Evolutionary conservation across 2,113 vertebrate species (phyloP).

Genomic region (Helogale parvula): DNA sequence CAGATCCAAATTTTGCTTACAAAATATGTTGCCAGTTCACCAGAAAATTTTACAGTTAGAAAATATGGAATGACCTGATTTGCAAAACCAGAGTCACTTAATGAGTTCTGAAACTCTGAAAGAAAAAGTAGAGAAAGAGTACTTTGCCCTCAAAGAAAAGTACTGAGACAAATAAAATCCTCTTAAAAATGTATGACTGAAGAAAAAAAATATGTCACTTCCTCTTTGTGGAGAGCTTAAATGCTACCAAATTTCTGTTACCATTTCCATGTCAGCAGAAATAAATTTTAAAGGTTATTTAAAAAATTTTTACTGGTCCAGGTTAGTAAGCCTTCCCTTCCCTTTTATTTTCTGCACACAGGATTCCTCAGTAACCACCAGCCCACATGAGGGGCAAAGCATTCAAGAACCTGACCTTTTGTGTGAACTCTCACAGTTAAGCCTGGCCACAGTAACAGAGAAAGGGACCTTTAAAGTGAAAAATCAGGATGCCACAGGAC

Average conservation of each 20-base stretch:
- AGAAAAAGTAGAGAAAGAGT: not conserved
- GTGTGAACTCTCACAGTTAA: not conserved
- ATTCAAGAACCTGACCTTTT: not conserved
- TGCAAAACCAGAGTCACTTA: not conserved
- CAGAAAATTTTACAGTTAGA: slow-evolving; percentile 36
- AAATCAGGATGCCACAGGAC: not conserved
- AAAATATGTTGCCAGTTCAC: slow-evolving; percentile 44
- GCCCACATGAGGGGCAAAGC: not conserved
- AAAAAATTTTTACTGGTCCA: not conserved
- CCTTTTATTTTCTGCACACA: not conserved
- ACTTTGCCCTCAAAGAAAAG: not conserved
- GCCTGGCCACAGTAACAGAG: not conserved
- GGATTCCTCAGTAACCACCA: not conserved
- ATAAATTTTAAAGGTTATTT: not conserved
- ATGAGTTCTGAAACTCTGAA: not conserved
- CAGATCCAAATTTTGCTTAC: not conserved
- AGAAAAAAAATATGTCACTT: not conserved
- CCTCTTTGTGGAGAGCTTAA: not conserved
- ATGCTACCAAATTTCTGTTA: not conserved
- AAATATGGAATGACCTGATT: not conserved
- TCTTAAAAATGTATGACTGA: not conserved
- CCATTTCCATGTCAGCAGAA: not conserved
- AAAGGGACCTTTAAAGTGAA: not conserved
- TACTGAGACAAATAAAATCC: not conserved
- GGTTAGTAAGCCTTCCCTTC: not conserved